A percentile compares a stretch with the other conserved stretches of the same genome.
phyloP scores from a whole-genome alignment of 30 jellyfish, hydroid and myxozoan genomes.

The Hydra vulgaris region DNA sequence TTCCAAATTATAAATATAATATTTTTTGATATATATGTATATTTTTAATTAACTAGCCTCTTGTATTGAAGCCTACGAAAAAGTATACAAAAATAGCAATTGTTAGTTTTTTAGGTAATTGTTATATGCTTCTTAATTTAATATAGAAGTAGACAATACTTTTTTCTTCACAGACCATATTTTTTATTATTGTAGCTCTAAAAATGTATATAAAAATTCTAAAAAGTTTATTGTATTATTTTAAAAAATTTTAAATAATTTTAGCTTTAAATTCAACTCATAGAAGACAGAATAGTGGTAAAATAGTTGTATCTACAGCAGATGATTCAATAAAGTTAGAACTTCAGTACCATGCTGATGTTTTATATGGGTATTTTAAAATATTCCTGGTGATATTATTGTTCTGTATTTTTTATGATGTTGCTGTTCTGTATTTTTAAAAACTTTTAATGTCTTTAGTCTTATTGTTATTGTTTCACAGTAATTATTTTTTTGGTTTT shows the following conservation, averaged over 20 bases:
- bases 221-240: not conserved
- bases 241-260: too few relatives aligned
- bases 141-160: too few relatives aligned
- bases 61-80: slow-evolving; percentile 63
- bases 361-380: slow-evolving; percentile 71
- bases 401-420: not conserved
- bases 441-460: too few relatives aligned
- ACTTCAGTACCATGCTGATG: slow-evolving; percentile 72
- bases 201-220: not conserved
- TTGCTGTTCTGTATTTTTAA: too few relatives aligned
- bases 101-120: slow-evolving; percentile 62
- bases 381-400: not conserved
- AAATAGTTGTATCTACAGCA: slow-evolving; percentile 55
- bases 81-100: slow-evolving; percentile 65
- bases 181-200: not conserved
- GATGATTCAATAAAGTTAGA: slow-evolving; percentile 58
- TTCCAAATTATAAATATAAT: too few relatives aligned
- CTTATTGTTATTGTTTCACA: too few relatives aligned
- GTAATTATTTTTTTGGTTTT: not conserved
- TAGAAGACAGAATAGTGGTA: slow-evolving; percentile 66
- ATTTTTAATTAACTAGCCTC: slow-evolving; percentile 34
- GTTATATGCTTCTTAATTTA: not conserved
- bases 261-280: slow-evolving; percentile 30
- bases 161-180: not conserved
- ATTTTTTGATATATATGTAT: too few relatives aligned